Percentiles rank a stretch among this genome's conserved stretches.
phyloP scores from a whole-genome alignment of 2,888 invertebrate species.

The Oligia fasciuncula region DNA sequence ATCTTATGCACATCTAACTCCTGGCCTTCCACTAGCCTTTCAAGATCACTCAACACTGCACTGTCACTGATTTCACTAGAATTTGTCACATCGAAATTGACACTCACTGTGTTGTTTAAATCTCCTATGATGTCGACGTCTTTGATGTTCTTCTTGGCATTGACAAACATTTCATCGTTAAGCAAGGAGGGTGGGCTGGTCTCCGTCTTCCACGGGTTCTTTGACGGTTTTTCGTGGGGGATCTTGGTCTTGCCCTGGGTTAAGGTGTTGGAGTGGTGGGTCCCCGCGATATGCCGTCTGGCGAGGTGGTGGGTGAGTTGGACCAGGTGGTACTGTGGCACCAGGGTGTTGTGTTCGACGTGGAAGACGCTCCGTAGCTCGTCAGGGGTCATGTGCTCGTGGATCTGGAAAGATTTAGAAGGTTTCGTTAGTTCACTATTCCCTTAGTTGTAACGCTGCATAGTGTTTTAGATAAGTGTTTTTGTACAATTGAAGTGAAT shows the following conservation, averaged over 20 bases:
- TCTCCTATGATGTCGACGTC: constrained; percentile 85
- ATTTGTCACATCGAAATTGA: constrained; percentile 83
- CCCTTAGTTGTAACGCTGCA: too few species aligned
- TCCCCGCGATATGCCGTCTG: constrained; percentile 83
- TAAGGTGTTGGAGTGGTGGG: constrained; percentile 76
- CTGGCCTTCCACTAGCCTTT: constrained; percentile 79
- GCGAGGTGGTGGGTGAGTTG: constrained; percentile 92
- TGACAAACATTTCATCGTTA: constrained; percentile 86
- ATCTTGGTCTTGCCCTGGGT: constrained; percentile 75
- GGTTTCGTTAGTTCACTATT: constrained; percentile 38
- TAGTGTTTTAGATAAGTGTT: too few species aligned
- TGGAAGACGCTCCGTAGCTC: constrained; percentile 96
- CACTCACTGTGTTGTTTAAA: constrained; percentile 84
- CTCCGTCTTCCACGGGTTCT: constrained; percentile 76
- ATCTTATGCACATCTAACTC: constrained; percentile 91
- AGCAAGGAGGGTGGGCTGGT: constrained; percentile 82
- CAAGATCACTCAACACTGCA: constrained; percentile 75
- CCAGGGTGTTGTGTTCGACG: constrained; percentile 93
- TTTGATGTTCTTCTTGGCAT: constrained; percentile 81
- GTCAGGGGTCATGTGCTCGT: constrained; percentile 96
- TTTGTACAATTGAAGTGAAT: too few species aligned
- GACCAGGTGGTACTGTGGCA: constrained; percentile 96
- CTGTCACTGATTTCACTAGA: constrained; percentile 83
- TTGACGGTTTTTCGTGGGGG: constrained; percentile 82
- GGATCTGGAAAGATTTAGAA: constrained; percentile 92